phyloP scores from a whole-genome alignment of 2,113 vertebrate genomes.

The Rhynchopsitta pachyrhyncha region DNA sequence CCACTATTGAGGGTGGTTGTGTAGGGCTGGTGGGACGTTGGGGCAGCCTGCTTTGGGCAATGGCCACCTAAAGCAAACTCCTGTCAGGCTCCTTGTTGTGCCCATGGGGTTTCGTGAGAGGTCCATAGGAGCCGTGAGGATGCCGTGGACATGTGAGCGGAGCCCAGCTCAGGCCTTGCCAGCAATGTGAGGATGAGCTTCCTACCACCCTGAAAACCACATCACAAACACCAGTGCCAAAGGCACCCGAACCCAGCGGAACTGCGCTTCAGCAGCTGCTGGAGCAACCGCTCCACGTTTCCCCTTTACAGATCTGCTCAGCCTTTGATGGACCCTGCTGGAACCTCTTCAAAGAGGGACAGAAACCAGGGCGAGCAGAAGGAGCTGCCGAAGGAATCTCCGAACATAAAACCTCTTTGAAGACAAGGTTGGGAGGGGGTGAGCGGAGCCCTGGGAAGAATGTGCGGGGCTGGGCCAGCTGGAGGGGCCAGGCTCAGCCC shows the following conservation, averaged over 20 bases:
- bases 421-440: conserved; percentile 53
- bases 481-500: conserved; percentile 19
- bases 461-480: conserved; percentile 60
- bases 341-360: conserved; percentile 51
- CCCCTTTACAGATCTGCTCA: background rate
- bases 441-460: conserved; percentile 56
- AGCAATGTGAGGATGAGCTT: background rate
- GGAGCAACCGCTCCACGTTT: background rate
- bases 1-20: background rate
- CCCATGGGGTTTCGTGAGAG: background rate
- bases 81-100: background rate
- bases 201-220: conserved; percentile 3
- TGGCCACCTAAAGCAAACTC: background rate
- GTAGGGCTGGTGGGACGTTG: background rate
- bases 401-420: conserved; percentile 61
- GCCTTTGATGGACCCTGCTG: conserved; percentile 55
- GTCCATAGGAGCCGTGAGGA: background rate
- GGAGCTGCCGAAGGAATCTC: conserved; percentile 58
- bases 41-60: background rate
- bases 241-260: background rate
- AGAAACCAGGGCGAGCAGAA: conserved; percentile 36
- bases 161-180: background rate
- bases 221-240: background rate
- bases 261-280: conserved; percentile 23
- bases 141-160: background rate